A percentile compares a stretch with the other conserved stretches of the same genome.
Evolutionary conservation across 2,113 vertebrate genomes (phyloP).

Genomic region (Daubentonia madagascariensis): DNA sequence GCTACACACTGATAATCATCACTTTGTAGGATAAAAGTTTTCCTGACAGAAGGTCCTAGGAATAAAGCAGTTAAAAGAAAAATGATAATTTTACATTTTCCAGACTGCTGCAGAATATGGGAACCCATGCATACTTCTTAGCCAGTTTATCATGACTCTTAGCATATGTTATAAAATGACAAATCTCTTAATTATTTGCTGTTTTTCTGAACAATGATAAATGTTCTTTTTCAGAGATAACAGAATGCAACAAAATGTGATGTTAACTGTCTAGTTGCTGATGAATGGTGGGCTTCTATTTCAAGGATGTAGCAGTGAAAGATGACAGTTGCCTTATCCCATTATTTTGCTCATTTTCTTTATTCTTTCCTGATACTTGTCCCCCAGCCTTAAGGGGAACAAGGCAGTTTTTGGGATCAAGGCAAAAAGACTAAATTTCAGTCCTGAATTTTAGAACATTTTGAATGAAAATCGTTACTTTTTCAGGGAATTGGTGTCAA

Average conservation of each 20-base stretch:
- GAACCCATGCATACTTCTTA: neutral
- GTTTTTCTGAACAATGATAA: conserved; percentile 1
- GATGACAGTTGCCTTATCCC: conserved; percentile 12
- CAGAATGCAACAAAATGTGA: conserved; percentile 12
- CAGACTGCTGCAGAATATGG: neutral
- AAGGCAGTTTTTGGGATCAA: conserved; percentile 59
- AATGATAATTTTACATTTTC: neutral
- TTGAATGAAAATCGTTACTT: conserved; percentile 45
- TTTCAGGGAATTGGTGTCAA: conserved; percentile 34
- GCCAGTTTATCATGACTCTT: neutral
- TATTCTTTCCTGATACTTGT: conserved; percentile 42
- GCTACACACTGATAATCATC: neutral
- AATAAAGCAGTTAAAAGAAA: neutral
- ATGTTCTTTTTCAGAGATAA: neutral
- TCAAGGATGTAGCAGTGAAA: conserved; percentile 40
- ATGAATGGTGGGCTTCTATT: conserved; percentile 29
- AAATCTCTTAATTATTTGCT: conserved; percentile 18
- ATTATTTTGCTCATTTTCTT: conserved; percentile 30
- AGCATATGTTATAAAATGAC: neutral
- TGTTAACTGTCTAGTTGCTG: conserved; percentile 11
- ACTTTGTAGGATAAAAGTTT: neutral
- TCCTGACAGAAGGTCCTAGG: neutral
- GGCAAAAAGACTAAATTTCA: conserved; percentile 54
- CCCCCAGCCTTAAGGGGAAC: neutral
- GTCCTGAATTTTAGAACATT: conserved; percentile 54